Evolutionary conservation across 2,888 invertebrate genomes (phyloP).

Genomic region (Lycaena phlaeas): DNA sequence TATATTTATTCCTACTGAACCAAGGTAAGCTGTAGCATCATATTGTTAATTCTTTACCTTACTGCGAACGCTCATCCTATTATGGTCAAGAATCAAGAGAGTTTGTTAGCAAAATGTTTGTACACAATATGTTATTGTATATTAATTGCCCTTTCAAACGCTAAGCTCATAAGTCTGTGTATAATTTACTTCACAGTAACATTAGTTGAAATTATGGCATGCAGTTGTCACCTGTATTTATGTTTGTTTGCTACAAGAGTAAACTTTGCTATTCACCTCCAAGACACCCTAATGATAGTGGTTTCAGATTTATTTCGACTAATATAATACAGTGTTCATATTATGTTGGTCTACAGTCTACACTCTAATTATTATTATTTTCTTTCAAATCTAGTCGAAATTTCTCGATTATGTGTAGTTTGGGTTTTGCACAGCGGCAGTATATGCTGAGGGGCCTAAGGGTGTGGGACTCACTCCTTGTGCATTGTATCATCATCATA

Average conservation of each 20-base stretch:
- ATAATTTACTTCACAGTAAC: neutral
- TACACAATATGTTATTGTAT: slow-evolving; percentile 13
- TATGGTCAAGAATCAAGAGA: slow-evolving; percentile 25
- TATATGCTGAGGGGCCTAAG: too few relatives aligned
- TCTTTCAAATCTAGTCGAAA: too few relatives aligned
- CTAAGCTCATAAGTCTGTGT: neutral
- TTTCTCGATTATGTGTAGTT: too few relatives aligned
- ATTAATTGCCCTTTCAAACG: slow-evolving; percentile 17
- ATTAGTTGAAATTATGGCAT: neutral
- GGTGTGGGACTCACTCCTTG: too few relatives aligned
- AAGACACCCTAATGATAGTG: too few relatives aligned
- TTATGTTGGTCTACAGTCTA: too few relatives aligned
- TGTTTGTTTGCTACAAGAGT: neutral
- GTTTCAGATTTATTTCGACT: too few relatives aligned
- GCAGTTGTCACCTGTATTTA: slow-evolving; percentile 1
- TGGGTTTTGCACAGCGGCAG: too few relatives aligned
- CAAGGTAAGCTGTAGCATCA: slow-evolving; percentile 25
- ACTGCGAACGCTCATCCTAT: slow-evolving; percentile 29
- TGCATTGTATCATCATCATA: too few relatives aligned
- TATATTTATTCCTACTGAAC: neutral
- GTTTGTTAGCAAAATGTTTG: slow-evolving; percentile 19
- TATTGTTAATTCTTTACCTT: slow-evolving; percentile 37
- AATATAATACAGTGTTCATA: too few relatives aligned
- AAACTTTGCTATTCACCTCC: too few relatives aligned
- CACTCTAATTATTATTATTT: too few relatives aligned